Conservation (phyloP, 2,888 invertebrate genomes). For the Steinernema carpocapsae region DNA sequence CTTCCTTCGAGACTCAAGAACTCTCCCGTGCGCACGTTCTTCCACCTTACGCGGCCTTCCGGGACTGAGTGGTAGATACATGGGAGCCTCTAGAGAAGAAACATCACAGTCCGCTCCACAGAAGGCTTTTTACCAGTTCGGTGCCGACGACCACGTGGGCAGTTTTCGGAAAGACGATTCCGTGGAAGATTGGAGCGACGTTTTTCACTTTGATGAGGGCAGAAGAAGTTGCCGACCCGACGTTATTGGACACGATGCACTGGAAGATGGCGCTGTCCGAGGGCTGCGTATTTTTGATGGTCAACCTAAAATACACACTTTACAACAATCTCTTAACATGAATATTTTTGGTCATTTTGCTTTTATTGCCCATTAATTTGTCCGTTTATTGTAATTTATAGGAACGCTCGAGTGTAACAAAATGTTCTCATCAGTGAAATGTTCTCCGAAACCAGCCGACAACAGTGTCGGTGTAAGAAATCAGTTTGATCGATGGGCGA, state of each 20-base stretch:
- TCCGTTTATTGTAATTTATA: no score
- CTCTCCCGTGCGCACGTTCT: constrained; percentile 31
- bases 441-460: no score
- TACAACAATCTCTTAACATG: no score
- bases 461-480: no score
- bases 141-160: constrained; percentile 59
- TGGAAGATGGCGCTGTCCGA: constrained; percentile 61
- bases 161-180: constrained; percentile 58
- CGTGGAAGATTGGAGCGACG: constrained; percentile 58
- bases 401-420: no score
- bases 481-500: no score
- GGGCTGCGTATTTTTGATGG: constrained; percentile 41
- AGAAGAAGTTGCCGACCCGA: constrained; percentile 48
- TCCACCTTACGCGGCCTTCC: constrained; percentile 55
- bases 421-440: no score
- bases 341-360: no score
- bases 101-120: not conserved
- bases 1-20: constrained; percentile 32
- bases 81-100: constrained; percentile 52
- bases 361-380: no score
- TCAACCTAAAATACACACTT: constrained; percentile 44
- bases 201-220: constrained; percentile 56
- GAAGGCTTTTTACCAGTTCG: constrained; percentile 46
- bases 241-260: constrained; percentile 47
- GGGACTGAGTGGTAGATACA: constrained; percentile 64